Base-by-base conservation (phyloP, 2,797 vertebrate species). In the Iguana delicatissima region DNA sequence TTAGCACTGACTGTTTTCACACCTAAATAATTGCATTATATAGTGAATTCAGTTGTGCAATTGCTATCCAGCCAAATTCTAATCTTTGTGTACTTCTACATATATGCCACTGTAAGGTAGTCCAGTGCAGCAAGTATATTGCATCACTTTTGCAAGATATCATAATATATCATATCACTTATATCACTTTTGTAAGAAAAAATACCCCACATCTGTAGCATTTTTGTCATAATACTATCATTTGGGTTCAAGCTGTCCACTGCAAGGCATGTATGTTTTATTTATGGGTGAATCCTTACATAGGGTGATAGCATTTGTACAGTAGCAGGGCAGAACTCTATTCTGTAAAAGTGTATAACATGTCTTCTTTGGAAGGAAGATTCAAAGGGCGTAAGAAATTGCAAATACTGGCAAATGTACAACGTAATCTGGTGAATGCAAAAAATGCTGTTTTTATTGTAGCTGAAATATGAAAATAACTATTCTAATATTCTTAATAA, bases 21-120 rank as follows among this genome's bases (percentile, higher is more conserved):
- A 95, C 69, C 74, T 74, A 89, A 93, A 92, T 52, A 89, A 96
- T 86, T 95, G 90, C 74, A 89, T 74, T 93, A 92, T 94, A 95
- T 93, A 95, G 77, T 79, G 87, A 92, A 74, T 86, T 94, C 81
- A 86, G 93, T 86, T 3, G 92, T 85, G 87, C 29, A 80, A 85
- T 24, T 93, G 84, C 87, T 13, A 26, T 3, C 87, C 16, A 1
- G 80, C 90, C 52, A 89, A 55, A 79, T 2, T 57, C 74, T 91
- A 13, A 69, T 32, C 12, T 69, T 12, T 69, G 29, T 26, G 29
- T 29, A 69, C 67, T 69, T 69, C 67, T 69, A 69, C 26, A 29
- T 32, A 69, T 32, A 69, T 69, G 67, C 67, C 67, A n/a, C 32
- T 84, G 94, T 92, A 59, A 69, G 46, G 83, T 83, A 77, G 2